Evolutionary conservation across 2,797 vertebrate species (phyloP).

Genomic region (Toxotes lorentzi): DNA sequence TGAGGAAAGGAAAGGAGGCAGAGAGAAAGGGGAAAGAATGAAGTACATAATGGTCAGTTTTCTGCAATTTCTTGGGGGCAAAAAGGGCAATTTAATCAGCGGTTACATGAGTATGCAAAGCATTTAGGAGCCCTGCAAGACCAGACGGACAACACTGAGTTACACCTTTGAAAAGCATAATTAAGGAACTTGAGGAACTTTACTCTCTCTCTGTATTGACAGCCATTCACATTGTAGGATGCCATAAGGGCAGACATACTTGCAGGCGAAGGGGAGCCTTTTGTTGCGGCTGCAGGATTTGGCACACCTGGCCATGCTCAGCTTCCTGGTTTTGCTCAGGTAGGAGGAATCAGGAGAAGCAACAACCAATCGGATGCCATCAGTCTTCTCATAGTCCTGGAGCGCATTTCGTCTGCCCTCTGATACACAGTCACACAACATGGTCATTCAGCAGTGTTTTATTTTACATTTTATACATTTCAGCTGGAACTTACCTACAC

Average conservation of each 20-base stretch:
- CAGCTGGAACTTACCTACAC: neutral
- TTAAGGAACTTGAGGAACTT: neutral
- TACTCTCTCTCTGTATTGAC: neutral
- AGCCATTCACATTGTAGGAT: conserved; percentile 5
- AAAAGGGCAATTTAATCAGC: neutral
- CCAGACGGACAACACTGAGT: conserved; percentile 10
- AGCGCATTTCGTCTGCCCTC: conserved; percentile 93
- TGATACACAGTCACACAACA: conserved; percentile 67
- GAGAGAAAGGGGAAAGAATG: conserved; percentile 37
- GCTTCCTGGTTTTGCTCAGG: conserved; percentile 88
- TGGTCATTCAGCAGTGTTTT: neutral
- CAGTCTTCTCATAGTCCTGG: conserved; percentile 94
- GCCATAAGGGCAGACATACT: conserved; percentile 82
- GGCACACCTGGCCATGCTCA: conserved; percentile 92
- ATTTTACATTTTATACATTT: neutral
- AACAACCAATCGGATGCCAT: conserved; percentile 86
- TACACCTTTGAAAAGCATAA: neutral
- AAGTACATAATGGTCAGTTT: conserved; percentile 34
- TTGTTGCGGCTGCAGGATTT: conserved; percentile 92
- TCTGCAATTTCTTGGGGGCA: neutral
- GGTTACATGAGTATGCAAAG: neutral
- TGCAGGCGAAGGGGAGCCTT: conserved; percentile 93
- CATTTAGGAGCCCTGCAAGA: neutral
- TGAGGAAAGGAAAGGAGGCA: conserved; percentile 62
- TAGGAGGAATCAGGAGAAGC: conserved; percentile 83